Base-by-base conservation (phyloP, 2,888 invertebrate genomes). In the Dolichomitus sp. region DNA sequence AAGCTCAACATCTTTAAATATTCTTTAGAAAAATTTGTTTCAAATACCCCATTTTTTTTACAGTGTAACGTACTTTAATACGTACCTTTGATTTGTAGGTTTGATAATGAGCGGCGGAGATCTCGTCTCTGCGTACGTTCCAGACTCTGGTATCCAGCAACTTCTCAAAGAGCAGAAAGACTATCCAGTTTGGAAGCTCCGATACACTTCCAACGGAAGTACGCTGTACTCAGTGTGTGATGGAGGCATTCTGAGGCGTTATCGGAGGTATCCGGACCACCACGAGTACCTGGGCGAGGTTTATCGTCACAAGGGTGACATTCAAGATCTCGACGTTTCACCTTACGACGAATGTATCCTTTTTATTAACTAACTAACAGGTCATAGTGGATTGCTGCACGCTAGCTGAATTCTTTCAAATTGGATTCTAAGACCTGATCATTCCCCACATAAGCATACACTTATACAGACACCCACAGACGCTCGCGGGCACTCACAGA, bases 261-360 rank as follows among this genome's bases (percentile, higher is more conserved):
- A 94, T 82, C 89, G 94, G 45, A 90, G 94, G 33, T 94, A 94
- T 89, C 94, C 94, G 19, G 94, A 94, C 82, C 93, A 93, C 82
- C 94, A 94, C 79, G 93, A 94, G 83, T 94, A 92, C 86, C 89
- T 94, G 14, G 94, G 94, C 37, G 94, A 94, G 83, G 94, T 94
- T n/a, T 94, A 92, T 86, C 87, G 89, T 5, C 94, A 94, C 86
- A 93, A 93, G 85, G 93, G 92, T 11, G 94, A 94, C 84, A 93
- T 94, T 80, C 93, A 94, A 84, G 94, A 94, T 81, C 90, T 94
- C 84, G 94, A 94, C 87, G 93, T 94, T 79, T 94, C 94, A 12
- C 93, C 94, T 0, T 94, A 94, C 85, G 94, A 94, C 90, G 94
- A 94, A 90, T 94, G 94, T 94, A 94, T 94, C 94, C 94, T 94